These are phyloP conservation scores for Noctua janthe DNA, from an alignment of 2,888 invertebrate species.

Conservation along the genomic window DNA sequence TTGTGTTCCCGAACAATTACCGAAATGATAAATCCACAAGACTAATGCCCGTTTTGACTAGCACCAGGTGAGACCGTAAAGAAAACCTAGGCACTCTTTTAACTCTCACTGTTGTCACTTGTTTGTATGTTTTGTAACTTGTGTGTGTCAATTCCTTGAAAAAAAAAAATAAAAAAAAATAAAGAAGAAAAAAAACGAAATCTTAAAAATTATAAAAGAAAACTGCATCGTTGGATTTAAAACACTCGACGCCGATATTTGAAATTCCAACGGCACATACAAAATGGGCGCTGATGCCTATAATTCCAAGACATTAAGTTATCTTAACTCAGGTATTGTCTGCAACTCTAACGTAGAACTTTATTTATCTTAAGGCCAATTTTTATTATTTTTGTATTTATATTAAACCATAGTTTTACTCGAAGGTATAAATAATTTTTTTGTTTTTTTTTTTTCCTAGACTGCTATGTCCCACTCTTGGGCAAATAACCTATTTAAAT, in stretches of 20 bases:
- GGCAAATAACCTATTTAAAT: too few relatives aligned
- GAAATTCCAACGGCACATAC: not conserved
- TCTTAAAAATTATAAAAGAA: not conserved
- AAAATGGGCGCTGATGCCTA: too few relatives aligned
- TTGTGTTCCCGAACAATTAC: constrained; percentile 2
- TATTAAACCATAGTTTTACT: not conserved
- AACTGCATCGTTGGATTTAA: not conserved
- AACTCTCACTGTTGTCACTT: too few relatives aligned
- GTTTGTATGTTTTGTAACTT: too few relatives aligned
- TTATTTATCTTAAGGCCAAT: not conserved
- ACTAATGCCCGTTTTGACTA: not conserved
- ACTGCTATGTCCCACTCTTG: too few relatives aligned
- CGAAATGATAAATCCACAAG: not conserved
- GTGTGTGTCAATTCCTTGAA: too few relatives aligned
- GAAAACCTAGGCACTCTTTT: not conserved
- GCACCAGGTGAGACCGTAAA: not conserved
- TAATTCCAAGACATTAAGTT: too few relatives aligned
- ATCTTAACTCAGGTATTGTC: not conserved
- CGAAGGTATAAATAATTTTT: not conserved
- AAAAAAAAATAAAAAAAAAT: too few relatives aligned
- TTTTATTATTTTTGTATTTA: not conserved
- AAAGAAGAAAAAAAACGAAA: too few relatives aligned
- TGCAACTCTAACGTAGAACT: too few relatives aligned
- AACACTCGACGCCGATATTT: not conserved
- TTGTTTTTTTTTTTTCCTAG: too few relatives aligned